phyloP scores from a whole-genome alignment of 2,888 invertebrate species.

The Melanotus villosus region DNA sequence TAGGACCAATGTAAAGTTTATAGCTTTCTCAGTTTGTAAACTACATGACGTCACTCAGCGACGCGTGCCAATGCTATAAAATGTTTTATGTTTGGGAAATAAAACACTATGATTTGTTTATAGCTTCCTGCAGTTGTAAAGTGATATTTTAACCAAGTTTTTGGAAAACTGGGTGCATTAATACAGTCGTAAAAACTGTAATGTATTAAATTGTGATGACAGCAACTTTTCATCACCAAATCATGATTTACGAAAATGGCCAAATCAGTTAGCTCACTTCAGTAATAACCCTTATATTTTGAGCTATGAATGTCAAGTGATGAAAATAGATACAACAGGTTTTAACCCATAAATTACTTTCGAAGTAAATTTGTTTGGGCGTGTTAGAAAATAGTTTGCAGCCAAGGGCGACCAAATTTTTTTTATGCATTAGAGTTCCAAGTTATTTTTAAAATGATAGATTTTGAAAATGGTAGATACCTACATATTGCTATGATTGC shows the following conservation, averaged over 20 bases:
- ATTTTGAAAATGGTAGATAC: too few relatives aligned
- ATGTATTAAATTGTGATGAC: constrained; percentile 2
- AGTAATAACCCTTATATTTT: not conserved
- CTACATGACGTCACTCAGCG: constrained; percentile 48
- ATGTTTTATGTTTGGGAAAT: constrained; percentile 56
- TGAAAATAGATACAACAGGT: too few relatives aligned
- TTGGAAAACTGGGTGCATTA: constrained; percentile 4
- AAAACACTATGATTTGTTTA: constrained; percentile 54
- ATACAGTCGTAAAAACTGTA: constrained; percentile 23
- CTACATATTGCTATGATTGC: too few relatives aligned
- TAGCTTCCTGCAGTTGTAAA: constrained; percentile 46
- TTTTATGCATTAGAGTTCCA: too few relatives aligned
- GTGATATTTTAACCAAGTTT: constrained; percentile 23
- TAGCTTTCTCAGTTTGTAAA: constrained; percentile 62
- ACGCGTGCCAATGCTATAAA: constrained; percentile 59
- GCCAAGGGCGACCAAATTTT: too few relatives aligned
- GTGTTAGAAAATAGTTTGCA: too few relatives aligned
- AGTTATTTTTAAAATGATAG: too few relatives aligned
- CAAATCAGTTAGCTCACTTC: not conserved
- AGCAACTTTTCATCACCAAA: not conserved
- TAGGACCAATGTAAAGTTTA: constrained; percentile 64
- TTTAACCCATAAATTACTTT: too few relatives aligned
- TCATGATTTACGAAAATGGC: not conserved
- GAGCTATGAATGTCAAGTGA: not conserved
- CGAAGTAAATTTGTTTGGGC: too few relatives aligned